Conservation (phyloP, 1,140 invertebrate genomes). For the Littorina saxatilis region DNA sequence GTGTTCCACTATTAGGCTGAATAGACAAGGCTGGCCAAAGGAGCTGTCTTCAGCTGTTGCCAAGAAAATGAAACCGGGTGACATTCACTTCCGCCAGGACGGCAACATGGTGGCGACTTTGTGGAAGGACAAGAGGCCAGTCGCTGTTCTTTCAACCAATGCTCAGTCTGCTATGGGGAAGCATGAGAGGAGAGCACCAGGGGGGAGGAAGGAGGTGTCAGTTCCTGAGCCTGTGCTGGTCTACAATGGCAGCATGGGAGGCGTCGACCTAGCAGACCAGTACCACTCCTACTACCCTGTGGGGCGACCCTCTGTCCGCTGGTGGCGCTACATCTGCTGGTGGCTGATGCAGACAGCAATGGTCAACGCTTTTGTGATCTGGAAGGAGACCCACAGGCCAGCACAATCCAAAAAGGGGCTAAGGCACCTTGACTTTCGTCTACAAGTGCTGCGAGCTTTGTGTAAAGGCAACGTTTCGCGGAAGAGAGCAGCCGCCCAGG, state of each 20-base stretch:
- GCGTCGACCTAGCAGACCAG: constrained; percentile 34
- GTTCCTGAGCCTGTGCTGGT: background rate
- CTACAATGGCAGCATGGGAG: constrained; percentile 31
- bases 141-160: constrained; percentile 29
- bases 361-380: constrained; percentile 15
- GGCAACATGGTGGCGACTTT: background rate
- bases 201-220: background rate
- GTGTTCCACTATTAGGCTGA: background rate
- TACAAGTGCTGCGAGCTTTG: no score
- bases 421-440: background rate
- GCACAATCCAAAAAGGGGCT: background rate
- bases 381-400: background rate
- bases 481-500: background rate
- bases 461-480: no score
- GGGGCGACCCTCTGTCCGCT: background rate
- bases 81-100: background rate
- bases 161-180: background rate
- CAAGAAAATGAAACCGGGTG: no score
- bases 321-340: constrained; percentile 36
- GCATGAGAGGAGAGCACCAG: background rate
- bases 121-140: constrained; percentile 35
- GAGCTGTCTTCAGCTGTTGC: background rate
- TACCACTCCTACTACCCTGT: constrained; percentile 18
- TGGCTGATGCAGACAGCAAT: constrained; percentile 24
- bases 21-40: background rate